Evolutionary conservation across 2,888 invertebrate species (phyloP).

Genomic region (Trachelus iudaicus): DNA sequence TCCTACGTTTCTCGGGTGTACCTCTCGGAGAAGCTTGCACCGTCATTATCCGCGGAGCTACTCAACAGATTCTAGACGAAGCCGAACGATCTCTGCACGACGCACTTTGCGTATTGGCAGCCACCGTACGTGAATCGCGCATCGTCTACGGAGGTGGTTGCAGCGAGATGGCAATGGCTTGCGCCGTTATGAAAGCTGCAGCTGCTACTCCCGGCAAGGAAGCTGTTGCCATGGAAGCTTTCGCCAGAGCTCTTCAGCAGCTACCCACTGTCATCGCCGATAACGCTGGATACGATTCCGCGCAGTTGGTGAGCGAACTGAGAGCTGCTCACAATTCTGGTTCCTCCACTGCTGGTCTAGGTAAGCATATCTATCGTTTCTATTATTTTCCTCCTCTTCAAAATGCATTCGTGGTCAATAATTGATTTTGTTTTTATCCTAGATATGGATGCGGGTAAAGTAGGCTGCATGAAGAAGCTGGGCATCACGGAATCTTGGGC

Average conservation of each 20-base stretch:
- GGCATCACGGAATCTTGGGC: constrained; percentile 98
- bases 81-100: constrained; percentile 98
- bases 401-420: neutral
- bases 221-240: constrained; percentile 96
- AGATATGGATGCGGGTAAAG: constrained; percentile 90
- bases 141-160: constrained; percentile 94
- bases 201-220: constrained; percentile 95
- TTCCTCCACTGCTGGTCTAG: constrained; percentile 79
- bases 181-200: constrained; percentile 86
- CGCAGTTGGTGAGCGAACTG: constrained; percentile 91
- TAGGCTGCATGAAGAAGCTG: constrained; percentile 90
- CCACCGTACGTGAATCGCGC: constrained; percentile 93
- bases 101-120: constrained; percentile 95
- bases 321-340: constrained; percentile 91
- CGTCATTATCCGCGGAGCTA: constrained; percentile 96
- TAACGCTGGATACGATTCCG: constrained; percentile 98
- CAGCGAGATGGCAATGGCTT: constrained; percentile 97
- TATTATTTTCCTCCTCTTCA: neutral
- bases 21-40: constrained; percentile 97
- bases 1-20: constrained; percentile 95
- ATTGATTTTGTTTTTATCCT: constrained; percentile 29
- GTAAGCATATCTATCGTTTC: constrained; percentile 65
- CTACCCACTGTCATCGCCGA: constrained; percentile 97
- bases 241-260: constrained; percentile 87
- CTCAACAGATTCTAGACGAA: constrained; percentile 98